Base-by-base conservation (phyloP, 2,113 vertebrate species). In the Fukomys damarensis region DNA sequence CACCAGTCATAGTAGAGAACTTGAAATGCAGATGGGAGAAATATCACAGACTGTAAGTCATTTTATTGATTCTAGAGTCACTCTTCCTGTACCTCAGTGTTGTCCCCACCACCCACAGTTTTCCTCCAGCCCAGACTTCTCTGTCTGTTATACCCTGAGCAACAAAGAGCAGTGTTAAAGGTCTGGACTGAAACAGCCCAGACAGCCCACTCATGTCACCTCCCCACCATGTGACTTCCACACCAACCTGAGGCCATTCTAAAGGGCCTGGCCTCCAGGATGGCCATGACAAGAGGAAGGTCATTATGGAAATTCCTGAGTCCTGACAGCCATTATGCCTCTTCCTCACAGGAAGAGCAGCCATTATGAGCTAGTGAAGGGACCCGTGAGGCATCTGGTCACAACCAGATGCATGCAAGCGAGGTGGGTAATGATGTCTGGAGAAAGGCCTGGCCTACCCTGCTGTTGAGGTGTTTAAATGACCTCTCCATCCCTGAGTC, bases 271-370 rank as follows among this genome's bases (percentile, higher is more conserved):
- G 61, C 35, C 24, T 81, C 56, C 14, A 10, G 19, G 59, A n/a
- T 17, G 70, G 0, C 28, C 24, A 0, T 46, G 65, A 54, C 32
- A 20, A 56, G 24, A 4, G 26, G 7, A 13, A 3, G n/a, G 5
- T 19, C 30, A 0, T 5, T 7, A 10, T 0, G 32, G 63, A 9
- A 30, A 7, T 43, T 5, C 22, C 0, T 9, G 61, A 0, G 4
- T n/a, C 16, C 14, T 30, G 46, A 30, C 4, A 0, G 11, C 6
- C 20, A 24, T 49, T 49, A 1, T 1, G 11, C 12, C 5, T 8
- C 32, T 59, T 26, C 1, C n/a, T 9, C 19, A 13, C 43, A 46
- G 7, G 0, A 10, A 58, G 20, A 26, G 8, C 17, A 4, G 13
- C 63, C 10, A 63, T 38, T 28, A n/a, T n/a, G n/a, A 46, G 11